Percentiles rank a stretch among this genome's conserved stretches.
These are phyloP conservation scores for Hydropsyche tenuis DNA, from an alignment of 1,140 invertebrate species.

Conservation along the genomic window DNA sequence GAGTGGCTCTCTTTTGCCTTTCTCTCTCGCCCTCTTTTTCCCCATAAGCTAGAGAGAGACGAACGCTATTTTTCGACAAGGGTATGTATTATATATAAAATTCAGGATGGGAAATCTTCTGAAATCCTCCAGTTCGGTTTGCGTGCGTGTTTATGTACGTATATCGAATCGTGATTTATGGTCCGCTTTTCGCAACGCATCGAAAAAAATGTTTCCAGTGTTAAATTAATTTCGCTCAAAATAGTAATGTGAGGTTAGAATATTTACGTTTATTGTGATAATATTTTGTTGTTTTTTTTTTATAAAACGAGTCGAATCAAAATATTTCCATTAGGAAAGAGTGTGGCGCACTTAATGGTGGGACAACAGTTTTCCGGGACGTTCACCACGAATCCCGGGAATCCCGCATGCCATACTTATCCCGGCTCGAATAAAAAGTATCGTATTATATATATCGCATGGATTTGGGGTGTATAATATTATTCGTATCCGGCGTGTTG, in stretches of 20 bases:
- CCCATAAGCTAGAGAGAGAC: too few species aligned
- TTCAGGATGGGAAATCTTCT: too few species aligned
- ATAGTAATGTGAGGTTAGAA: neutral
- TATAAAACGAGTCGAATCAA: too few species aligned
- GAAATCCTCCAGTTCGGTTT: neutral
- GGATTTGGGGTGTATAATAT: too few species aligned
- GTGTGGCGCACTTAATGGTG: slow-evolving; percentile 31
- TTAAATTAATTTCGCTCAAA: too few species aligned
- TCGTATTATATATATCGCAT: too few species aligned
- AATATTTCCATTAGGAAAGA: slow-evolving; percentile 47
- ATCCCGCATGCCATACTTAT: slow-evolving; percentile 1
- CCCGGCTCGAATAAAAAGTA: neutral
- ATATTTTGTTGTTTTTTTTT: too few species aligned
- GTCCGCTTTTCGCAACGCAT: neutral
- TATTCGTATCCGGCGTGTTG: too few species aligned
- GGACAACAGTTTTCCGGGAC: neutral
- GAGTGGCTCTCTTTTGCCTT: slow-evolving; percentile 14
- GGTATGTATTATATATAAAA: too few species aligned
- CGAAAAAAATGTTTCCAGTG: neutral
- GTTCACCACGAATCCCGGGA: neutral
- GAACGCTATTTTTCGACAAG: too few species aligned
- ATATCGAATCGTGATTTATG: slow-evolving; percentile 34
- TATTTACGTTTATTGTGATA: neutral
- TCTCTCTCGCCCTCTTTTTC: too few species aligned
- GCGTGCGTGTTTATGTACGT: neutral